phyloP scores from a whole-genome alignment of 2,797 vertebrate genomes.

The Lutra lutra region DNA sequence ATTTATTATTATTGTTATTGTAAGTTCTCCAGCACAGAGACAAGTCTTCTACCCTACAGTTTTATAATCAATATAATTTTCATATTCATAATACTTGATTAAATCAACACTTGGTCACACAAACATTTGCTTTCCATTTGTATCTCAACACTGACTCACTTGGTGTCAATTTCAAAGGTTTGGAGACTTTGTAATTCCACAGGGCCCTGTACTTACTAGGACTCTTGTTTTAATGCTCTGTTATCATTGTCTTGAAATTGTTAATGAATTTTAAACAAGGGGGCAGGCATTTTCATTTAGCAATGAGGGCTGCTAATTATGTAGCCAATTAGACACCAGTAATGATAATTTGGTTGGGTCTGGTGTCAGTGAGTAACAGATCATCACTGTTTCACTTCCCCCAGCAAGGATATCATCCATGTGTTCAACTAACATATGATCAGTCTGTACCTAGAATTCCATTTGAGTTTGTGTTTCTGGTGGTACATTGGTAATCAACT shows the following conservation, averaged over 20 bases:
- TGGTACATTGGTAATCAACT: neutral
- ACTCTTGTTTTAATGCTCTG: neutral
- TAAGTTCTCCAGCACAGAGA: neutral
- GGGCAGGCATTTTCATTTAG: neutral
- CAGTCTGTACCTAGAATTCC: neutral
- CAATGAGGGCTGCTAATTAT: neutral
- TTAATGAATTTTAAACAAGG: neutral
- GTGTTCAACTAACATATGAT: neutral
- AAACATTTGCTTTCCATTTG: neutral
- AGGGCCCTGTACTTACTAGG: neutral
- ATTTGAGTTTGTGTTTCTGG: neutral
- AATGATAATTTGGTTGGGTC: neutral
- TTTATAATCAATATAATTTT: neutral
- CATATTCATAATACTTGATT: neutral
- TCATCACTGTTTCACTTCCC: neutral
- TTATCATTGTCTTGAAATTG: neutral
- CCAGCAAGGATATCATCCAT: neutral
- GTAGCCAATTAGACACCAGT: neutral
- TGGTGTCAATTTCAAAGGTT: neutral
- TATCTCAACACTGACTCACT: neutral
- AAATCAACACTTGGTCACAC: neutral
- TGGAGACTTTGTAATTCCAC: neutral
- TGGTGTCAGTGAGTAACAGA: neutral
- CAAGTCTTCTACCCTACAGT: neutral
- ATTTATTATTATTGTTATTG: neutral